Conservation (phyloP, 2,888 invertebrate genomes). For the Ochropacha duplaris region DNA sequence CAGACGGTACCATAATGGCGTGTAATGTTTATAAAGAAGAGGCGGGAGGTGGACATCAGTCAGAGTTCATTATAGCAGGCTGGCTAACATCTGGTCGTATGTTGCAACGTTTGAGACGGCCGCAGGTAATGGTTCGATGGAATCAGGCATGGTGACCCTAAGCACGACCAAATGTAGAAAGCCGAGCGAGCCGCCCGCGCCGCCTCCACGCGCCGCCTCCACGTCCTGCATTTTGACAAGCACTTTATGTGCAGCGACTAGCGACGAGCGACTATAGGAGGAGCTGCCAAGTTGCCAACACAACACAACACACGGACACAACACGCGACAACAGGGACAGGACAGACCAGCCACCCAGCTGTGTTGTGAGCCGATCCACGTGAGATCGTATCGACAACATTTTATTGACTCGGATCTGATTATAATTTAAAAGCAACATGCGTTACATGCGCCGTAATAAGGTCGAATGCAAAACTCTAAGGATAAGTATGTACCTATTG, state of each 20-base stretch:
- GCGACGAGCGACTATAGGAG: too few relatives aligned
- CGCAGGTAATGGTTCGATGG: neutral
- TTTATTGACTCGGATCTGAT: conserved; percentile 4
- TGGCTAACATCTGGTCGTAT: neutral
- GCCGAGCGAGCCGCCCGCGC: conserved; percentile 4
- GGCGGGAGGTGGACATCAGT: neutral
- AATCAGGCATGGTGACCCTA: conserved; percentile 1
- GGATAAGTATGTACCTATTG: neutral
- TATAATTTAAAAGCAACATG: conserved; percentile 2
- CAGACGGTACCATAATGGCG: neutral
- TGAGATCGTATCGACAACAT: conserved; percentile 6
- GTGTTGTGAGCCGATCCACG: neutral
- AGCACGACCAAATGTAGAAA: conserved; percentile 26
- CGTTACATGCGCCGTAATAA: neutral
- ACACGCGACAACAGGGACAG: too few relatives aligned
- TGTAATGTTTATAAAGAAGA: neutral
- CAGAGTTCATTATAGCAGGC: neutral
- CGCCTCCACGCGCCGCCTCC: too few relatives aligned
- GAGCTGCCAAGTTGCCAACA: too few relatives aligned
- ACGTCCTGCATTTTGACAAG: conserved; percentile 23
- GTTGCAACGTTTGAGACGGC: neutral
- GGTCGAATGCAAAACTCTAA: neutral
- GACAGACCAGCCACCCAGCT: neutral
- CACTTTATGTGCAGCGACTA: conserved; percentile 9
- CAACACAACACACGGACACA: neutral